Evolutionary conservation across 2,888 invertebrate species (phyloP).

Genomic region (Aproaerema taeniolella): DNA sequence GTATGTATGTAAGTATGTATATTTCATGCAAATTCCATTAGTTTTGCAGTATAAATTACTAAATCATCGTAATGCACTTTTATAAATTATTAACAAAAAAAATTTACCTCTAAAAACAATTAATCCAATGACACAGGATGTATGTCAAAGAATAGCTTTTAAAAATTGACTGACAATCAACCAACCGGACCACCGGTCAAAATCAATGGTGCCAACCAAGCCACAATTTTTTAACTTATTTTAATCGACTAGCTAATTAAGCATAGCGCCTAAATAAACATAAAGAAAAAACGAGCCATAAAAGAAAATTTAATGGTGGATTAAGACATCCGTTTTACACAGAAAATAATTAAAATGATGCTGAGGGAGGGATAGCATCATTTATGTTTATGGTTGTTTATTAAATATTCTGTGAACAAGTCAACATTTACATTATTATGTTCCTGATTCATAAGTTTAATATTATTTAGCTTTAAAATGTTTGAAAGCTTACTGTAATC

Average conservation of each 20-base stretch:
- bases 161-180: slow-evolving; percentile 26
- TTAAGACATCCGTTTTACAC: slow-evolving; percentile 44
- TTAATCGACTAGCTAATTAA: slow-evolving; percentile 50
- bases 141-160: slow-evolving; percentile 24
- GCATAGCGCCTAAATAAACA: slow-evolving; percentile 46
- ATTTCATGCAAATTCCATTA: too few relatives aligned
- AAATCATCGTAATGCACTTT: too few relatives aligned
- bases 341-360: slow-evolving; percentile 28
- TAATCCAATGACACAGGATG: slow-evolving; percentile 24
- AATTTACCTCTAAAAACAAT: neutral
- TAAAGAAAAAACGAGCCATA: slow-evolving; percentile 32
- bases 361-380: slow-evolving; percentile 12
- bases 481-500: too few relatives aligned
- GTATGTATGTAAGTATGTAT: too few relatives aligned
- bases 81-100: neutral
- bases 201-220: slow-evolving; percentile 18
- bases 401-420: neutral
- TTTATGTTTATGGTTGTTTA: slow-evolving; percentile 6
- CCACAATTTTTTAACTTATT: slow-evolving; percentile 32
- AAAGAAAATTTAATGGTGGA: slow-evolving; percentile 43
- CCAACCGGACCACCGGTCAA: slow-evolving; percentile 38
- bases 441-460: too few relatives aligned
- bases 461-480: too few relatives aligned
- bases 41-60: too few relatives aligned
- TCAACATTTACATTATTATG: too few relatives aligned